Evolutionary conservation across 2,797 vertebrate species (phyloP), one percentile per base, ranked within the genome.

Genomic region (Crenichthys baileyi): DNA sequence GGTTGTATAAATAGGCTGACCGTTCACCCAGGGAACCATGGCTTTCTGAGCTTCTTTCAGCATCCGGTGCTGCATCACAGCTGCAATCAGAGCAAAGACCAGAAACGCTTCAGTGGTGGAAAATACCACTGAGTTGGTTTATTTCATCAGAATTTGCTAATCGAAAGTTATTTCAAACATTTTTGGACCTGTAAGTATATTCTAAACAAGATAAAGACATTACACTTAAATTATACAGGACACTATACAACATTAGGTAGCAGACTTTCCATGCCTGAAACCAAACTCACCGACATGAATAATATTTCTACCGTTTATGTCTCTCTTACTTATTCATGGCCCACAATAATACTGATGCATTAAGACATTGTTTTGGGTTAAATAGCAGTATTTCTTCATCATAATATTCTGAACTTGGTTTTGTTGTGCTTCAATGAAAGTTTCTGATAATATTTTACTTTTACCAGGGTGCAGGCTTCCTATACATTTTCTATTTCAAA

Each of bases 1-100:
- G 65, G 95, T 96, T 65, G 95, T 93, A 0, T 97, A 96, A 63
- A 97, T 84, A 36, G 97, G 92, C 78, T 97, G 97, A n/a, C 96
- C 96, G 29, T 95, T 86, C 90, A 96, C 83, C 97, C 98, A 98
- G 3, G 97, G 96, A 65, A 81, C 93, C 92, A 97, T 95, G 0
- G 95, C 95, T 92, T 92, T 96, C 89, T 91, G 95, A 79, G 96
- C 96, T 0, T 96, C 96, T 82, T 94, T 95, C 79, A 97, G 85
- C 95, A 98, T 96, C 83, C 75, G 93, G 89, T 99, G 96, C 86
- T 95, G 96, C 93, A 97, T 96, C 91, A 99, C 95, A 16, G 83
- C 97, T 98, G 82, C 46, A 82, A 86, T 2, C 26, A 83, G 22
- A 76, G 73, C 12, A 53, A 26, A 83, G 22, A 60, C n/a, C 41